Base-by-base conservation (phyloP, 2,888 invertebrate species). In the Agrypnus murinus region DNA sequence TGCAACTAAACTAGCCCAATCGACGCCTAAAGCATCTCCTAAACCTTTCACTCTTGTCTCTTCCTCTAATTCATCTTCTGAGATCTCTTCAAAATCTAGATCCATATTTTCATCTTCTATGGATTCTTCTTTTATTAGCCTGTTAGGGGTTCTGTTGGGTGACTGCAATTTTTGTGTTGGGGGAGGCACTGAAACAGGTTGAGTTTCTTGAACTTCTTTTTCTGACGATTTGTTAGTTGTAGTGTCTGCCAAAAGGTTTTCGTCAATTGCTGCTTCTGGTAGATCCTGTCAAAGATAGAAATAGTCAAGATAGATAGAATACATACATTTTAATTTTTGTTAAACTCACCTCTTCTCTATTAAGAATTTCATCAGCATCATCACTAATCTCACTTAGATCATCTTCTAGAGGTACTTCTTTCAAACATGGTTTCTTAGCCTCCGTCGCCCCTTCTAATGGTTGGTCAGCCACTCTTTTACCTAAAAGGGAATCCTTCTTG, bases 1-100 rank as follows among this genome's bases (percentile, higher is more conserved):
- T 1, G 93, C 93, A 0, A 95, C 93, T 50, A 97, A 87, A 82
- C 95, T 95, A 9, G 95, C 93, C 97, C 97, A 97, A 85, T 97
- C 96, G 0, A 97, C 96, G n/a, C 96, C 96, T 31, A 97, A 86
- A n/a, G 95, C 95, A 85, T 97, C 96, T 4, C 95, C 95, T 72
- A 96, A 89, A 36, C 93, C 92, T 85, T 88, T 91, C 75, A 89
- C 88, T 80, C 89, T 90, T 10, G 93, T 89, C 79, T 95, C 93
- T 82, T 95, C 95, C 82, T 96, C 95, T 36, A 95, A 86, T 84
- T 96, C 96, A 60, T 95, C 95, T 84, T 96, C 95, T 12, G 95
- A 95, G 80, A 95, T 95, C 86, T 95, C 95, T 85, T 95, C 95
- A 85, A 95, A 95, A 81, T 95, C 95, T 81, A 95, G 88, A 74